Percentiles rank a stretch among this genome's conserved stretches.
These are phyloP conservation scores for Standfussiana lucernea DNA, from an alignment of 2,888 invertebrate genomes.

Conservation along the genomic window DNA sequence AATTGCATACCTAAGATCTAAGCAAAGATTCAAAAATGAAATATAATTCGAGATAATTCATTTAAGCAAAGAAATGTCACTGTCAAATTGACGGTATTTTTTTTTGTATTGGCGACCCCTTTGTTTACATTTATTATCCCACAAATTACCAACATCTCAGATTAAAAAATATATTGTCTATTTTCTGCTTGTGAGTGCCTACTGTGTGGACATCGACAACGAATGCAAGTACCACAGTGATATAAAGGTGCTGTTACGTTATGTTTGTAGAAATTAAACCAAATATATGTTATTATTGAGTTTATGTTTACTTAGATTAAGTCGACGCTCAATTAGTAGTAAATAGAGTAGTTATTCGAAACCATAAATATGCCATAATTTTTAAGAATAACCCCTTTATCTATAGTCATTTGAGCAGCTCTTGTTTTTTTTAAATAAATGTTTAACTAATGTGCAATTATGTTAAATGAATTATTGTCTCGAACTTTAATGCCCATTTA, in stretches of 20 bases:
- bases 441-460: background rate
- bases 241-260: constrained; percentile 85
- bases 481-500: background rate
- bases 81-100: background rate
- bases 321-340: constrained; percentile 79
- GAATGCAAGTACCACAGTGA: constrained; percentile 80
- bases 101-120: background rate
- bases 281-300: constrained; percentile 83
- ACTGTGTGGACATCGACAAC: constrained; percentile 70
- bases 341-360: constrained; percentile 65
- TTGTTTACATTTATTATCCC: background rate
- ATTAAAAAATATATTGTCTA: background rate
- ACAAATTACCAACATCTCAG: background rate
- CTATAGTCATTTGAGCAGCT: constrained; percentile 47
- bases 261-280: constrained; percentile 85
- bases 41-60: background rate
- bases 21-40: background rate
- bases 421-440: background rate
- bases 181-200: constrained; percentile 33
- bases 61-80: background rate
- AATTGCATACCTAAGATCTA: background rate
- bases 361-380: constrained; percentile 79
- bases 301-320: constrained; percentile 75
- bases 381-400: constrained; percentile 68
- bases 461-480: background rate